Conservation (phyloP, 2,797 vertebrate species). For the Parauchenoglanis ngamensis region DNA sequence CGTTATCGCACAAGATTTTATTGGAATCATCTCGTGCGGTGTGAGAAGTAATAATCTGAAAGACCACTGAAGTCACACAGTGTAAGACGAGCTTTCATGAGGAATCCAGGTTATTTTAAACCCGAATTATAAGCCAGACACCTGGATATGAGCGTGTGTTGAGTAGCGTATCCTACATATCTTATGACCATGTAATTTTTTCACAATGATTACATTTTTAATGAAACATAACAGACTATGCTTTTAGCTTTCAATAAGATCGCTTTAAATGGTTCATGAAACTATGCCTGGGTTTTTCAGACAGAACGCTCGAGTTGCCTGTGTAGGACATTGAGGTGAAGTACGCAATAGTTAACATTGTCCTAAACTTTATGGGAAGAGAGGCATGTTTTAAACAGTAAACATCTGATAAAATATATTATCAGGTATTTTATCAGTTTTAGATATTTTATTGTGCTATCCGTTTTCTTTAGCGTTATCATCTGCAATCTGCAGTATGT, state of each 20-base stretch:
- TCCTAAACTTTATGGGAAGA: neutral
- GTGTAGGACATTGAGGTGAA: neutral
- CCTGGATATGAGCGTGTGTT: neutral
- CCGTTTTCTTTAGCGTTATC: neutral
- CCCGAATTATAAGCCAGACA: constrained; percentile 5
- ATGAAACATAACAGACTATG: neutral
- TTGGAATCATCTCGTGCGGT: neutral
- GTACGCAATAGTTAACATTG: neutral
- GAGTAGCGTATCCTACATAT: neutral
- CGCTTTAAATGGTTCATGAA: neutral
- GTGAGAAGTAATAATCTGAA: neutral
- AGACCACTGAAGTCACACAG: neutral
- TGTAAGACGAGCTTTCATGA: neutral
- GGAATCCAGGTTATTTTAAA: neutral
- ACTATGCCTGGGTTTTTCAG: neutral
- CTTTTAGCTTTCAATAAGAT: neutral
- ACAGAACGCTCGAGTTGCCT: neutral
- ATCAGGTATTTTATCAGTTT: neutral
- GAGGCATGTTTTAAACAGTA: constrained; percentile 9
- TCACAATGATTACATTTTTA: neutral
- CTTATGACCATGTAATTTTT: neutral
- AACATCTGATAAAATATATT: neutral
- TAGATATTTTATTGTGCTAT: constrained; percentile 11
- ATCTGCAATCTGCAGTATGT: constrained; percentile 10
- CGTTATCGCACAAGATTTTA: neutral